Base-by-base conservation (phyloP, 2,797 vertebrate species). In the Microchirus variegatus region DNA sequence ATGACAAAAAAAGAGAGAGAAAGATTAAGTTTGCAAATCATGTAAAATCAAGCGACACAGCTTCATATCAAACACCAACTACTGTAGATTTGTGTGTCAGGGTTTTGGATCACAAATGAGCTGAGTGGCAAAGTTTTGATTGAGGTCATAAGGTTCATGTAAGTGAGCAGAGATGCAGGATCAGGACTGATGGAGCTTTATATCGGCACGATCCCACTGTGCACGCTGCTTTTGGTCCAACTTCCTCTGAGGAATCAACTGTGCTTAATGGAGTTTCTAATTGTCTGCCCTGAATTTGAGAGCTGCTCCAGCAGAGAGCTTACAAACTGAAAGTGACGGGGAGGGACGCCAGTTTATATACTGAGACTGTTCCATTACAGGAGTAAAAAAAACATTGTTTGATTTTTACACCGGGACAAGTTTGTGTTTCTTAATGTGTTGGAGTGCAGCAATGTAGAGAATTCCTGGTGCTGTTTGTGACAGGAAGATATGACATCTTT, bases 201-300 rank as follows among this genome's bases (percentile, higher is more conserved):
- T 80, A 70, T 73, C 49, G 15, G 17, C 71, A 79, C 70, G 79
- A 78, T 89, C 88, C 86, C 85, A 85, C 70, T 69, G 82, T 75
- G 81, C 48, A 9, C 43, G 74, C 87, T 89, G 83, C 82, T 90
- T 90, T 88, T 87, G 89, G 84, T 90, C 84, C 88, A 84, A 75
- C 66, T 46, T 73, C 70, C 89, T 88, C 87, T 46, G 74, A 88
- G 90, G 86, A 89, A 87, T 89, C 85, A 74, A 54, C 84, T 89
- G 85, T 84, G 85, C 90, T 88, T 89, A 82, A 91, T 91, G 88
- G 86, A 88, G 82, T 87, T 89, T 82, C 83, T 89, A 90, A 90
- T 91, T 90, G 81, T 89, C 87, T 89, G 89, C 55, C 89, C 90
- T 90, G 86, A 89, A 89, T 90, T 75, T 76, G 75, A 85, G 64